phyloP scores from a whole-genome alignment of 1,140 invertebrate genomes.

The Neoseiulus cucumeris region DNA sequence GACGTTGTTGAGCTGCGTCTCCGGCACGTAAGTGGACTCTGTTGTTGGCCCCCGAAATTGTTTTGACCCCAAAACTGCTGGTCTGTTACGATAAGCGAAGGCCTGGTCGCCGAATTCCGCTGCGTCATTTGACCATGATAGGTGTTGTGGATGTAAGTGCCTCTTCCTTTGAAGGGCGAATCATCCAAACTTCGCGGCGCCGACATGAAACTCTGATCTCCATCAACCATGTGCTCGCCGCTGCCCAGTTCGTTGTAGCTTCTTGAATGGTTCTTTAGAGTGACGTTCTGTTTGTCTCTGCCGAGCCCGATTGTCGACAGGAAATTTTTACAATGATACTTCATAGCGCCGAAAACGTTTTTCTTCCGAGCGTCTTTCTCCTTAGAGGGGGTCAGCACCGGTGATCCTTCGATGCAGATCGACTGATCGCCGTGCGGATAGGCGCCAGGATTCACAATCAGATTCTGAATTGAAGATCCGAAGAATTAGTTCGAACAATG shows the following conservation, averaged over 20 bases:
- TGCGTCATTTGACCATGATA: conserved; percentile 51
- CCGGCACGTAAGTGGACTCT: conserved; percentile 41
- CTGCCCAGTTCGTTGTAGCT: conserved; percentile 3
- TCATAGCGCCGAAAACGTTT: not conserved
- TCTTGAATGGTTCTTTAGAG: conserved; percentile 4
- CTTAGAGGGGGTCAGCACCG: not conserved
- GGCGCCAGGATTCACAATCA: too few species aligned
- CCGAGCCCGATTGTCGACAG: not conserved
- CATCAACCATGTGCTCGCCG: conserved; percentile 6
- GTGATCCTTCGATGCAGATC: too few species aligned
- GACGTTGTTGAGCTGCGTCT: conserved; percentile 44
- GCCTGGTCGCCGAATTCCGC: conserved; percentile 31
- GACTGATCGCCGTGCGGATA: too few species aligned
- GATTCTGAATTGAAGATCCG: too few species aligned
- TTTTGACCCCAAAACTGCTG: conserved; percentile 34
- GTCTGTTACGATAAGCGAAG: conserved; percentile 29
- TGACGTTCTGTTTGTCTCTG: not conserved
- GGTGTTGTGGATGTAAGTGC: conserved; percentile 43
- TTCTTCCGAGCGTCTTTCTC: not conserved
- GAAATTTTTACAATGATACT: not conserved
- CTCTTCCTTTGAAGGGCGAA: not conserved
- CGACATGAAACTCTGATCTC: not conserved
- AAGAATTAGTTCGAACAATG: too few species aligned
- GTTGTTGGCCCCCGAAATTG: conserved; percentile 21
- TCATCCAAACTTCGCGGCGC: not conserved